These are phyloP conservation scores for Agriopis marginaria DNA, from an alignment of 2,888 invertebrate genomes.

Conservation along the genomic window DNA sequence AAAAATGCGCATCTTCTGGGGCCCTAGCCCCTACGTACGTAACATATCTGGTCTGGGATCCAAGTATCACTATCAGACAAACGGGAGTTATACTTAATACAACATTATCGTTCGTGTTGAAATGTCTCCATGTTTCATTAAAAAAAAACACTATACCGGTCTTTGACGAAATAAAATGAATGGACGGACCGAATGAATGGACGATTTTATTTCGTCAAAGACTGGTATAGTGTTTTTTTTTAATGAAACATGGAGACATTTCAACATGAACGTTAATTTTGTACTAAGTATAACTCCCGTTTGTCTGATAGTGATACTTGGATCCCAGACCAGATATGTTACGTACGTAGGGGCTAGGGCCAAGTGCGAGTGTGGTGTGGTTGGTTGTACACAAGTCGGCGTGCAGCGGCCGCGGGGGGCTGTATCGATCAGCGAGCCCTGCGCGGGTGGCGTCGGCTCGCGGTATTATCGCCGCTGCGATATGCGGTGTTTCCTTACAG, in stretches of 20 bases:
- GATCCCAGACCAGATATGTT: conserved; percentile 22
- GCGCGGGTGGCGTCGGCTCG: conserved; percentile 39
- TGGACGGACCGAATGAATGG: too few relatives aligned
- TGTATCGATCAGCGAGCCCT: conserved; percentile 62
- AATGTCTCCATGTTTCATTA: too few relatives aligned
- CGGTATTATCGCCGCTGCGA: conserved; percentile 37
- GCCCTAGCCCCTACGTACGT: conserved; percentile 44
- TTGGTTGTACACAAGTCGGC: conserved; percentile 63
- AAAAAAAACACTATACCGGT: too few relatives aligned
- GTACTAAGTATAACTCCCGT: not conserved
- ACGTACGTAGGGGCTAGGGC: conserved; percentile 44
- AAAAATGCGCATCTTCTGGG: too few relatives aligned
- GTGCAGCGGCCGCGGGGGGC: conserved; percentile 60
- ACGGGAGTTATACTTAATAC: not conserved
- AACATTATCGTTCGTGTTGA: too few relatives aligned
- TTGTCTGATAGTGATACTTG: not conserved
- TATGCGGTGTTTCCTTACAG: conserved; percentile 25
- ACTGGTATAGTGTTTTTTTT: too few relatives aligned
- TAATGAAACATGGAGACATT: too few relatives aligned
- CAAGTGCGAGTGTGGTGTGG: conserved; percentile 28
- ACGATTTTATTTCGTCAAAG: too few relatives aligned
- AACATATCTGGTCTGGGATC: conserved; percentile 22
- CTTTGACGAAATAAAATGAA: too few relatives aligned
- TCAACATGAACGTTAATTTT: too few relatives aligned
- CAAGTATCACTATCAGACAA: not conserved